Percentiles rank a stretch among this genome's conserved stretches.
phyloP scores from a whole-genome alignment of 2,113 vertebrate species.

The Morone saxatilis region DNA sequence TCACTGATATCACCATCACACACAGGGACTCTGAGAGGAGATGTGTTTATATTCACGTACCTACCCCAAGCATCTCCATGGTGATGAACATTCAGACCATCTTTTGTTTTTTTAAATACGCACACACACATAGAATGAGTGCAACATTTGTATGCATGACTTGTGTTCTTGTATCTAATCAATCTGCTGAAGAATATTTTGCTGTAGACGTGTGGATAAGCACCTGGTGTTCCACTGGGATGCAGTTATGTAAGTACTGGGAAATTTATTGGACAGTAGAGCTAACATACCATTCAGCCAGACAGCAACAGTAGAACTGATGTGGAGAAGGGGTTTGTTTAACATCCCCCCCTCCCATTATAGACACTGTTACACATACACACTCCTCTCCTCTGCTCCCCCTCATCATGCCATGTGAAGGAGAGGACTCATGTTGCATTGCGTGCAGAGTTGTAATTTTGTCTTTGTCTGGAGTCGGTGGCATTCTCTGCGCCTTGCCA shows the following conservation, averaged over 20 bases:
- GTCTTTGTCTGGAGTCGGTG: conserved; percentile 52
- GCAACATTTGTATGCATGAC: conserved; percentile 16
- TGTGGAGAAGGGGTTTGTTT: conserved; percentile 45
- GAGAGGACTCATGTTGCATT: conserved; percentile 60
- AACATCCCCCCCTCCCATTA: conserved; percentile 22
- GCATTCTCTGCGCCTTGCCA: conserved; percentile 32
- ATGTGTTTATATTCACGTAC: not conserved
- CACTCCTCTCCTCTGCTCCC: not conserved
- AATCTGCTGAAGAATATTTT: conserved; percentile 6
- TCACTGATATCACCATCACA: not conserved
- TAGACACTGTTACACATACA: conserved; percentile 5
- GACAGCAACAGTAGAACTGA: conserved; percentile 5
- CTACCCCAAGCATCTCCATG: not conserved
- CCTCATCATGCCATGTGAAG: not conserved
- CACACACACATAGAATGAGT: not conserved
- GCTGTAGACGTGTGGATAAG: conserved; percentile 13
- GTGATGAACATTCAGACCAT: not conserved
- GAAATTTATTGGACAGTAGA: conserved; percentile 45
- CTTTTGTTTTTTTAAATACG: not conserved
- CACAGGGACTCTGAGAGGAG: not conserved
- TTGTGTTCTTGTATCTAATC: conserved; percentile 11
- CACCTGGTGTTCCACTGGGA: conserved; percentile 26
- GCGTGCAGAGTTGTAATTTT: conserved; percentile 69
- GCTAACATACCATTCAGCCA: conserved; percentile 43
- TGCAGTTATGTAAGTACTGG: conserved; percentile 56